Percentiles rank a stretch among this genome's conserved stretches.
Conservation (phyloP, 2,888 invertebrate genomes). For the Hemicrepidius hirtus region DNA sequence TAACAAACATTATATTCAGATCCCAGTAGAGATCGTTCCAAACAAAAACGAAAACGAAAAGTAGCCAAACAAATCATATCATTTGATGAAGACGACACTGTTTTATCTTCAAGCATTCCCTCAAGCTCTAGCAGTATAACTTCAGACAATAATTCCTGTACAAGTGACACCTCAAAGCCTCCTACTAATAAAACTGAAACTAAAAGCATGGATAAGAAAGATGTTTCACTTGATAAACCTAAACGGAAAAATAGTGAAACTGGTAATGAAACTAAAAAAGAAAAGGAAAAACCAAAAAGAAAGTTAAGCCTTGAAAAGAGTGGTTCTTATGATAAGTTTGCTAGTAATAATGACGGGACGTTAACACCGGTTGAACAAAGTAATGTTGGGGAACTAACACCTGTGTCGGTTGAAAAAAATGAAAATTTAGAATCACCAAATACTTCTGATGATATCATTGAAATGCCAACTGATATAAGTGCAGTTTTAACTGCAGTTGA, state of each 20-base stretch:
- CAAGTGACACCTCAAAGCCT: constrained; percentile 31
- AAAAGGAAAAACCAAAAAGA: constrained; percentile 55
- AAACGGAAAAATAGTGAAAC: constrained; percentile 4
- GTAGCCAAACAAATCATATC: constrained; percentile 80
- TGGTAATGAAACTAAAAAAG: constrained; percentile 2
- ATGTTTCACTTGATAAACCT: constrained; percentile 4
- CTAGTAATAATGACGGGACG: constrained; percentile 63
- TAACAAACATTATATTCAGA: constrained; percentile 24
- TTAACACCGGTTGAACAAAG: constrained; percentile 72
- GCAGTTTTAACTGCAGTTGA: constrained; percentile 69
- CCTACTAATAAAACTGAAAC: background rate
- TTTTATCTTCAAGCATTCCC: constrained; percentile 67
- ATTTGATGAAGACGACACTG: constrained; percentile 78
- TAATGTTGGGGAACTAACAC: constrained; percentile 73
- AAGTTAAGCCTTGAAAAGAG: constrained; percentile 67
- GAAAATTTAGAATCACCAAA: constrained; percentile 64
- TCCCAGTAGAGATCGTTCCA: constrained; percentile 30
- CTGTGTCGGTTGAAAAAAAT: constrained; percentile 68
- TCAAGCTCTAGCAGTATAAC: constrained; percentile 66
- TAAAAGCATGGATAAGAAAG: constrained; percentile 45
- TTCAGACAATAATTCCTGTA: constrained; percentile 59
- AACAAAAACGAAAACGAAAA: constrained; percentile 74
- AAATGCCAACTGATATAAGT: constrained; percentile 68
- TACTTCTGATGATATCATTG: constrained; percentile 65
- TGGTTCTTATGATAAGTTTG: constrained; percentile 66